Conservation (phyloP, 2,113 vertebrate species). For the Lethenteron camtschaticum region DNA sequence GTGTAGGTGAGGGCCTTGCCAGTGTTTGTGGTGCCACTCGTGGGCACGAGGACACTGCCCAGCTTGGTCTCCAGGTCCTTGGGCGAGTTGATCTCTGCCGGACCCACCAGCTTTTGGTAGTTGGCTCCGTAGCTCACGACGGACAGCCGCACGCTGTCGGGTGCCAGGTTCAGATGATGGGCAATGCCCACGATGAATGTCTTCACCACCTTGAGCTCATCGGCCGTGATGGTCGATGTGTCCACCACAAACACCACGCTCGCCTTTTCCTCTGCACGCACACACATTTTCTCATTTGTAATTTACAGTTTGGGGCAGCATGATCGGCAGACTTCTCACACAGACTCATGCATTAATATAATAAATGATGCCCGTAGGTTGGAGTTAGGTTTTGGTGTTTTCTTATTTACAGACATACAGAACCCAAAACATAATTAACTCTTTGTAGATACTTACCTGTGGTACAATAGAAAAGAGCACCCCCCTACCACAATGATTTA, state of each 20-base stretch:
- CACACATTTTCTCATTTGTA: too few relatives aligned
- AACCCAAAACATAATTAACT: too few relatives aligned
- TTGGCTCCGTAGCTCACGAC: slow-evolving; percentile 5
- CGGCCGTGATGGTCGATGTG: not conserved
- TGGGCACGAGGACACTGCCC: not conserved
- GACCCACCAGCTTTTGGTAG: not conserved
- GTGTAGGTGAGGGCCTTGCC: not conserved
- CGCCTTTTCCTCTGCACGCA: not conserved
- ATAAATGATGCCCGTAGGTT: too few relatives aligned
- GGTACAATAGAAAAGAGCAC: too few relatives aligned
- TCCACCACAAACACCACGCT: slow-evolving; percentile 2
- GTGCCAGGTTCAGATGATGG: not conserved
- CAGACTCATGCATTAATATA: too few relatives aligned
- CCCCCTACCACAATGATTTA: too few relatives aligned
- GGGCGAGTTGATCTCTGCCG: not conserved
- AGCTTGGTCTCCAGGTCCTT: not conserved
- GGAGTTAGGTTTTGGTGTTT: too few relatives aligned
- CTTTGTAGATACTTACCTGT: too few relatives aligned
- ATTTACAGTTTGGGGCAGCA: too few relatives aligned
- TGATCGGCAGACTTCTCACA: too few relatives aligned
- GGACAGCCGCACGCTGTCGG: not conserved
- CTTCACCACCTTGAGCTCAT: slow-evolving; percentile 1
- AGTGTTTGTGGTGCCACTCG: not conserved
- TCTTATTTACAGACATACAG: too few relatives aligned
- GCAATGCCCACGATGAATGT: not conserved